phyloP scores from a whole-genome alignment of 2,888 invertebrate genomes.

The Tromatobia lineatoria region DNA sequence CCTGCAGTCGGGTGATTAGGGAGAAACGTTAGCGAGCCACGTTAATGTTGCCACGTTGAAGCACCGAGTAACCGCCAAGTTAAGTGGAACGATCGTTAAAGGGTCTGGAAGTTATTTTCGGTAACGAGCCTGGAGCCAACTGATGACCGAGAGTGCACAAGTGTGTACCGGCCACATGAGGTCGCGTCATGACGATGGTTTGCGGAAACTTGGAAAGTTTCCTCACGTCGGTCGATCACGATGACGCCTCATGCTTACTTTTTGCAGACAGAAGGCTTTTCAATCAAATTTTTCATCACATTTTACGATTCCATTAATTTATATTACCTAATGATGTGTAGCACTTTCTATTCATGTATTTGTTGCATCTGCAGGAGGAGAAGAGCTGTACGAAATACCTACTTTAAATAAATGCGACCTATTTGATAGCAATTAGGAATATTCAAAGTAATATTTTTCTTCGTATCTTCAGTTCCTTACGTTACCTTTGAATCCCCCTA shows the following conservation, averaged over 20 bases:
- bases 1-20: constrained; percentile 42
- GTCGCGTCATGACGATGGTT: constrained; percentile 15
- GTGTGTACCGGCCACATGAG: constrained; percentile 20
- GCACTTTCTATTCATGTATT: neutral
- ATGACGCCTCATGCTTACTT: neutral
- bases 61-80: constrained; percentile 45
- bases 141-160: constrained; percentile 38
- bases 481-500: neutral
- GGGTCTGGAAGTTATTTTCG: constrained; percentile 66
- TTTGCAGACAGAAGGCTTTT: neutral
- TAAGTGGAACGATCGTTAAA: constrained; percentile 73
- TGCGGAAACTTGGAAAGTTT: neutral
- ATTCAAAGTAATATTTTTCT: neutral
- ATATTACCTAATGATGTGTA: neutral
- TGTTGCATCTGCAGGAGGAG: neutral
- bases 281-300: neutral
- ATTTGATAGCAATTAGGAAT: neutral
- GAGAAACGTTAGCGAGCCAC: constrained; percentile 38
- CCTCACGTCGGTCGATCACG: neutral
- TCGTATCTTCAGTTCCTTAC: neutral
- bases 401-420: neutral
- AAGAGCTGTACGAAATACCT: neutral
- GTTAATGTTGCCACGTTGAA: constrained; percentile 35
- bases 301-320: neutral
- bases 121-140: constrained; percentile 70